Base-by-base conservation (phyloP, 2,797 vertebrate species). In the Astyanax mexicanus region DNA sequence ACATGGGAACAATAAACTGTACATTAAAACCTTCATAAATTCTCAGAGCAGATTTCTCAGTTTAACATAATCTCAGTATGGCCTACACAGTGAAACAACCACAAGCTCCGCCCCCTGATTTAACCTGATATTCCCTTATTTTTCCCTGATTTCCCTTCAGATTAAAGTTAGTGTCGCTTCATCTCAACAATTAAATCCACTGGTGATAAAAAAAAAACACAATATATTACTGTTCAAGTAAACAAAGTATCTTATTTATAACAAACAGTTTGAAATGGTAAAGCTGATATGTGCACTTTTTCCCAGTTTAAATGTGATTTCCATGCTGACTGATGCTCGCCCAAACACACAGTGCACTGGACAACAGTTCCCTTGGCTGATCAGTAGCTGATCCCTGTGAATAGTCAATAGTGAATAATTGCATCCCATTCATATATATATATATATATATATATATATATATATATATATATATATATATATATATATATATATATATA, bases 381-480 rank as follows among this genome's bases (percentile, higher is more conserved):
- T n/a, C n/a, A n/a, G n/a, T n/a, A n/a, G n/a, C n/a, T 64, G 58
- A 32, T 61, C 42, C 27, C 69, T 72, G 42, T 23, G 57, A 15
- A 15, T 35, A 29, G 21, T 54, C 8, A 54, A 7, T 55, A 11
- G 1, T 21, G 13, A 52, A 5, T 13, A 29, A 1, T 55, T 7
- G 12, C 52, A 55, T 19, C 23, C 12, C 4, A 19, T 27, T 27
- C 64, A 66, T n/a, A n/a, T n/a, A n/a, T n/a, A n/a, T n/a, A n/a
- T n/a, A n/a, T n/a, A n/a, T n/a, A n/a, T n/a, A n/a, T n/a, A n/a
- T n/a, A n/a, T n/a, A n/a, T n/a, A n/a, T n/a, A n/a, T n/a, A n/a
- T n/a, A n/a, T n/a, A n/a, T n/a, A n/a, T n/a, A n/a, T n/a, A n/a
- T n/a, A n/a, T n/a, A n/a, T n/a, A n/a, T n/a, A n/a, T n/a, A n/a